These are phyloP conservation scores for Invenusta paracnida DNA, from an alignment of 2,888 invertebrate genomes.

Conservation along the genomic window DNA sequence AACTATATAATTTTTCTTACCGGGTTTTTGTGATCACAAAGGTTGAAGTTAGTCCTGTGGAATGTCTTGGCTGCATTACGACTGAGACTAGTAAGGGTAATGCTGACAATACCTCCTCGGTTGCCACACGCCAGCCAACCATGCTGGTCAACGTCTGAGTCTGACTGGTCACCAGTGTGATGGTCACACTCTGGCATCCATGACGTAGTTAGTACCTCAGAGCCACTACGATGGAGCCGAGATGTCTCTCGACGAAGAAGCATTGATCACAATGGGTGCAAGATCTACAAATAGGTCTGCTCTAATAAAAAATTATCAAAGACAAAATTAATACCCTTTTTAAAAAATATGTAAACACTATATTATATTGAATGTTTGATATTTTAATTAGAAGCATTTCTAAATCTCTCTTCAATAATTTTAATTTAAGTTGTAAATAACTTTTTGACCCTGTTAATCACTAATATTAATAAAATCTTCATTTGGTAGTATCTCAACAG, in stretches of 20 bases:
- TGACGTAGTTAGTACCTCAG: constrained; percentile 29
- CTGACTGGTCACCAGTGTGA: not conserved
- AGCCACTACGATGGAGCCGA: constrained; percentile 22
- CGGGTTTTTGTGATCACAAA: constrained; percentile 29
- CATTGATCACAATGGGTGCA: too few species aligned
- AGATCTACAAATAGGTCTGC: too few species aligned
- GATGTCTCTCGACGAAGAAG: not conserved
- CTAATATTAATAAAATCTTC: too few species aligned
- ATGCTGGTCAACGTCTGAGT: not conserved
- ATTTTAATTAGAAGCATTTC: too few species aligned
- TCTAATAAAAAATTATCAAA: too few species aligned
- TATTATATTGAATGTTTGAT: too few species aligned
- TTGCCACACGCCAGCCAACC: constrained; percentile 95
- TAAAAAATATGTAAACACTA: too few species aligned
- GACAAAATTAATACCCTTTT: too few species aligned
- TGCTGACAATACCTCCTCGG: constrained; percentile 81
- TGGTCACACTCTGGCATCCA: constrained; percentile 8
- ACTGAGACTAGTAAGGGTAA: constrained; percentile 68
- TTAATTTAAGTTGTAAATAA: too few species aligned
- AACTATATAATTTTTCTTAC: not conserved
- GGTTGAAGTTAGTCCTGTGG: constrained; percentile 26
- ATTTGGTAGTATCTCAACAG: too few species aligned
- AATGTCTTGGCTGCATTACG: not conserved
- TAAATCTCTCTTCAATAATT: too few species aligned
- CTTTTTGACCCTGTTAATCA: too few species aligned